These are phyloP conservation scores for Chaetorhynchus papuensis DNA, from an alignment of 2,113 vertebrate species.

Conservation along the genomic window DNA sequence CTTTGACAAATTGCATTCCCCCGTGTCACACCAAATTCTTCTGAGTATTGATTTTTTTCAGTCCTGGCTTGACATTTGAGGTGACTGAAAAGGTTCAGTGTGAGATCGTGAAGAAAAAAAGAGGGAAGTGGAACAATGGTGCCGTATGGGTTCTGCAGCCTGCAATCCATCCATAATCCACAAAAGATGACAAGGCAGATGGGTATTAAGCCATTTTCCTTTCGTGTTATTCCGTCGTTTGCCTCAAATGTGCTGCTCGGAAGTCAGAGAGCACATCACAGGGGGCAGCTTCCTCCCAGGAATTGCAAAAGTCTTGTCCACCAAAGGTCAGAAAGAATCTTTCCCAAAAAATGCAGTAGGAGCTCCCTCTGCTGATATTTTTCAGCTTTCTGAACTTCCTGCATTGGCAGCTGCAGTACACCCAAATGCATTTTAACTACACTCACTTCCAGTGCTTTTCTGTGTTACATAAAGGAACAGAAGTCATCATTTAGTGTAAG, in stretches of 20 bases:
- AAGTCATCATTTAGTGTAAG: background rate
- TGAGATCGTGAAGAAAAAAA: background rate
- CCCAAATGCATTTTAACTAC: background rate
- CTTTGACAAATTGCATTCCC: conserved; percentile 37
- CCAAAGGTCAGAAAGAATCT: background rate
- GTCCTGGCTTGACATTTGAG: conserved; percentile 24
- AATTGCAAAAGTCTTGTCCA: background rate
- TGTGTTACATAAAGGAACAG: background rate
- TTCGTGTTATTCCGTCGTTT: background rate
- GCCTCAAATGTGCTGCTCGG: background rate
- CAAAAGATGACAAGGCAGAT: background rate
- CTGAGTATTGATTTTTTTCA: conserved; percentile 43
- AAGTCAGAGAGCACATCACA: background rate
- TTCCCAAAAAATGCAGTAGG: background rate
- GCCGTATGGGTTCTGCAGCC: background rate
- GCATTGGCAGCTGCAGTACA: background rate
- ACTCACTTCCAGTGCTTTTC: background rate
- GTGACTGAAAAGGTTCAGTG: conserved; percentile 13
- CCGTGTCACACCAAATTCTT: background rate
- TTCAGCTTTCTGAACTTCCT: background rate
- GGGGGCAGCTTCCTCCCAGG: background rate
- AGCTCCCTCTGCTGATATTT: conserved; percentile 58
- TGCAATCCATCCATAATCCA: background rate
- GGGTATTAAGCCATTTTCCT: background rate
- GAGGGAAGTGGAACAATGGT: background rate